Percentiles rank a stretch among this genome's conserved stretches.
Evolutionary conservation across 35 echinoderm and acorn worm genomes (phyloP).

Genomic region (Heliocidaris erythrogramma): DNA sequence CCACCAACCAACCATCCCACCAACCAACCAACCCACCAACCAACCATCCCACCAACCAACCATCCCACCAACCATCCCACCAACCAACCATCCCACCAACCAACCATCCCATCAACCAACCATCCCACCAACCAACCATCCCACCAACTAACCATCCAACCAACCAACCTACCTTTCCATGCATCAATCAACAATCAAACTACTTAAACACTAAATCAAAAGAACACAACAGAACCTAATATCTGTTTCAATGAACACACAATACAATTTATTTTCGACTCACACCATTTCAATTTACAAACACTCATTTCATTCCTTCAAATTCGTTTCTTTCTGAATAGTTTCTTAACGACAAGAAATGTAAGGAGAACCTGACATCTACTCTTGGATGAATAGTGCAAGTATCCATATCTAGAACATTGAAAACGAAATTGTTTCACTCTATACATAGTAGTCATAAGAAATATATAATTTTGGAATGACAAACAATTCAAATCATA

Average conservation of each 20-base stretch:
- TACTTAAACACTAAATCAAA: background rate
- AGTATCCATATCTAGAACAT: background rate
- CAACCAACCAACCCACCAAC: background rate
- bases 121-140: too few species aligned
- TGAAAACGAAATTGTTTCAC: constrained; percentile 2
- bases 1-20: background rate
- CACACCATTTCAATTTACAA: constrained; percentile 47
- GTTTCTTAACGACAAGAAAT: background rate
- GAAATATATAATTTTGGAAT: constrained; percentile 46
- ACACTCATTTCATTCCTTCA: background rate
- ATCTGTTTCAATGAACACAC: constrained; percentile 35
- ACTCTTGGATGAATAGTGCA: background rate
- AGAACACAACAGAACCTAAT: background rate
- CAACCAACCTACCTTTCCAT: too few species aligned
- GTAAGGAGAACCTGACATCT: background rate
- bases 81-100: background rate
- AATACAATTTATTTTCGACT: constrained; percentile 25
- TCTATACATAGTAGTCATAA: background rate
- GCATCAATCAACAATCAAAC: background rate
- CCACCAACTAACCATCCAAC: too few species aligned
- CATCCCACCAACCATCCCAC: too few species aligned
- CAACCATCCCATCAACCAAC: background rate
- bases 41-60: background rate
- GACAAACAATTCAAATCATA: constrained; percentile 9
- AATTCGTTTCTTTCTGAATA: constrained; percentile 21